Evolutionary conservation across 2,113 vertebrate genomes (phyloP).

Genomic region (Otolemur garnettii): DNA sequence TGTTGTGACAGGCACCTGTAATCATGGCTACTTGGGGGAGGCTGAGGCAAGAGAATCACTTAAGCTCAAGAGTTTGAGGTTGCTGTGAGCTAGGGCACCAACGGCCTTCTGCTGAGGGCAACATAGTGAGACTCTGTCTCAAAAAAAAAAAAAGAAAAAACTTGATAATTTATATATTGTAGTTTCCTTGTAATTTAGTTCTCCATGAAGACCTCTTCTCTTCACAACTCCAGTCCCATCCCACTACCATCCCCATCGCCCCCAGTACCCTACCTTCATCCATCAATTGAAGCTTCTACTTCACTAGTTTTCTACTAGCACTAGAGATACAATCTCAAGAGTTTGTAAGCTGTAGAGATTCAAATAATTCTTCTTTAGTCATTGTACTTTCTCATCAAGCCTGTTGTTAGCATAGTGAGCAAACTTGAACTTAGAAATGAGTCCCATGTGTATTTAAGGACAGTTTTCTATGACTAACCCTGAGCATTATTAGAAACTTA

Average conservation of each 20-base stretch:
- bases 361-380: background rate
- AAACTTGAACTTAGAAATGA: slow-evolving; percentile 34
- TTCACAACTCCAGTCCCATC: background rate
- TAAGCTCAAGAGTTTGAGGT: too few species aligned
- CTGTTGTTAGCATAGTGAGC: slow-evolving; percentile 22
- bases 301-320: background rate
- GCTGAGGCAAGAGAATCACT: too few species aligned
- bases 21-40: too few species aligned
- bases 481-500: background rate
- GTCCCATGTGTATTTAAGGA: background rate
- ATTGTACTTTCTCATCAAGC: slow-evolving; percentile 2
- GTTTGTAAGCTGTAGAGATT: background rate
- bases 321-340: background rate
- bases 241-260: background rate
- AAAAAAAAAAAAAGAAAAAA: background rate
- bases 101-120: too few species aligned
- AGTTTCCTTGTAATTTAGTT: background rate
- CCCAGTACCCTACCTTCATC: too few species aligned
- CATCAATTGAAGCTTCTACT: background rate
- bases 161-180: background rate
- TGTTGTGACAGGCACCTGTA: too few species aligned
- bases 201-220: background rate
- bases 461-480: slow-evolving; percentile 10
- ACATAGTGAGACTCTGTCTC: too few species aligned
- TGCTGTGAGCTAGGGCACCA: too few species aligned